phyloP scores from a whole-genome alignment of 2,113 vertebrate species.

The Blennius ocellaris region DNA sequence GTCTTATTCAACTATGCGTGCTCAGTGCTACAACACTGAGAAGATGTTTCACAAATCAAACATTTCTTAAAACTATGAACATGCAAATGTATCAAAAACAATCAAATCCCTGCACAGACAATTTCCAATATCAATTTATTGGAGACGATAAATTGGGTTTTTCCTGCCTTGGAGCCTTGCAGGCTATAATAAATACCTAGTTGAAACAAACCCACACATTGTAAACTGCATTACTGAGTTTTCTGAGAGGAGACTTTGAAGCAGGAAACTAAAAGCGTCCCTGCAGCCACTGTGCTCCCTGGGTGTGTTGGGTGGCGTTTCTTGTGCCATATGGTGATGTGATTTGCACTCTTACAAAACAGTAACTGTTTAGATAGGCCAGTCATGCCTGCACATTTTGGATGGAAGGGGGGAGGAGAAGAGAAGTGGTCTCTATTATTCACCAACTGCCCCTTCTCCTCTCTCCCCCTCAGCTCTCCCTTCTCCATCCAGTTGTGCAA shows the following conservation, averaged over 20 bases:
- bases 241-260: too few species aligned
- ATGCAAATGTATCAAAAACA: conserved; percentile 1
- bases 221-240: background rate
- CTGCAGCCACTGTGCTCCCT: too few species aligned
- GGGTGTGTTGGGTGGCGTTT: background rate
- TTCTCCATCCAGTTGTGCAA: conserved; percentile 65
- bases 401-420: background rate
- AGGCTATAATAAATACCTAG: background rate
- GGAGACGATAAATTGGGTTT: background rate
- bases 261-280: too few species aligned
- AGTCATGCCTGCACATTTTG: conserved; percentile 23
- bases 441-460: background rate
- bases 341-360: conserved; percentile 32
- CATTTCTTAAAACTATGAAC: conserved; percentile 1
- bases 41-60: background rate
- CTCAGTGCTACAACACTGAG: conserved; percentile 1
- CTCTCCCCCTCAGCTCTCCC: background rate
- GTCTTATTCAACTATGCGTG: background rate
- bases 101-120: background rate
- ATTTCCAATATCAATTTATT: conserved; percentile 14
- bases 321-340: background rate
- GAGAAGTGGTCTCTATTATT: conserved; percentile 24
- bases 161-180: background rate
- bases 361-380: conserved; percentile 41
- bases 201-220: too few species aligned